These are phyloP conservation scores for Cebus imitator DNA, from an alignment of 2,113 vertebrate species.

Conservation along the genomic window DNA sequence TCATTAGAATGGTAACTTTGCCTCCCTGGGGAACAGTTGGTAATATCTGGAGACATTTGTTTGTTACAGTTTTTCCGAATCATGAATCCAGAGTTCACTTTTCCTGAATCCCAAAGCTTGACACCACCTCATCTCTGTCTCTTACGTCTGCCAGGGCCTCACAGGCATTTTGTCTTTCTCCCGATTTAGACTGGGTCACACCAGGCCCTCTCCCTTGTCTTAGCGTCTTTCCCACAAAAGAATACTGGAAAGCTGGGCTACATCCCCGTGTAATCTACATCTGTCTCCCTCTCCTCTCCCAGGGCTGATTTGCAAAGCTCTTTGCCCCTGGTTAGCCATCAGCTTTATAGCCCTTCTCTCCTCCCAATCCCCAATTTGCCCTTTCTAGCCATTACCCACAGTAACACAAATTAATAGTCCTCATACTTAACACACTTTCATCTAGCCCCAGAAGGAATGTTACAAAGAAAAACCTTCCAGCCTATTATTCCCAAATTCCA, in stretches of 20 bases:
- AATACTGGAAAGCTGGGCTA: neutral
- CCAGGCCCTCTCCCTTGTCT: neutral
- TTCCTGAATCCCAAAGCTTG: neutral
- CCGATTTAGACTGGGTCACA: neutral
- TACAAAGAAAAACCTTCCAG: conserved; percentile 20
- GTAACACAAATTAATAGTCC: neutral
- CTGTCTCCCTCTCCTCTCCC: neutral
- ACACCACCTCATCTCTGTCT: neutral
- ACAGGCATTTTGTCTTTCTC: neutral
- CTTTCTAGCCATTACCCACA: neutral
- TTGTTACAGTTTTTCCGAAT: neutral
- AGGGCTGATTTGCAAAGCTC: neutral
- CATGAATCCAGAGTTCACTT: neutral
- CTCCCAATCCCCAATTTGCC: neutral
- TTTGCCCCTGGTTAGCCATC: neutral
- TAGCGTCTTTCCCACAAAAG: neutral
- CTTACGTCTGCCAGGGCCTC: neutral
- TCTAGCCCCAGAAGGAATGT: neutral
- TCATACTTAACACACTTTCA: neutral
- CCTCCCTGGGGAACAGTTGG: neutral
- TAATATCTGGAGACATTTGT: neutral
- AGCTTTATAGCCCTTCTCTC: neutral
- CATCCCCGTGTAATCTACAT: neutral
- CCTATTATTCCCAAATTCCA: conserved; percentile 31
- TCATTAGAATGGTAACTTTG: neutral